These are phyloP conservation scores for Ia io DNA, from an alignment of 2,113 vertebrate genomes.

Conservation along the genomic window DNA sequence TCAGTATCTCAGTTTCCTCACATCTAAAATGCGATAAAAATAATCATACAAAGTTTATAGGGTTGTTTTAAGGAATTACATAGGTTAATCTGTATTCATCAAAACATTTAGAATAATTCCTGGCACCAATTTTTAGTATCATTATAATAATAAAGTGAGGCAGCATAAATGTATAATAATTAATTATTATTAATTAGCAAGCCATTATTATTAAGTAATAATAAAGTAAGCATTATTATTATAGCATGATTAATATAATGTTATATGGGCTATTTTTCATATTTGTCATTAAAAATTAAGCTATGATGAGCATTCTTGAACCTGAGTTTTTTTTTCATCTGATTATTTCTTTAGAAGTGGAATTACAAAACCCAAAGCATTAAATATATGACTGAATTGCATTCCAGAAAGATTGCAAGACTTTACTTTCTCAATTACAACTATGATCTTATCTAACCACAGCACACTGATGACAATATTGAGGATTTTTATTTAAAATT, in stretches of 20 bases:
- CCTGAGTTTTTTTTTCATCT: neutral
- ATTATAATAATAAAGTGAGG: neutral
- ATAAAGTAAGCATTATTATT: neutral
- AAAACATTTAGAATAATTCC: neutral
- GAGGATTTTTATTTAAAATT: constrained; percentile 11
- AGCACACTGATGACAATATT: neutral
- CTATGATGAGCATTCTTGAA: neutral
- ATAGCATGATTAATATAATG: neutral
- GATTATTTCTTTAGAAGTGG: neutral
- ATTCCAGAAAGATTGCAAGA: neutral
- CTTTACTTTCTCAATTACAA: neutral
- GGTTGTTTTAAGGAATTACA: neutral
- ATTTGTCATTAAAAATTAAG: constrained; percentile 31
- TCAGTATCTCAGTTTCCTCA: neutral
- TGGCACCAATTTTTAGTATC: neutral
- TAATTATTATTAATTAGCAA: neutral
- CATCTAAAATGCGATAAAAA: neutral
- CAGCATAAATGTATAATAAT: neutral
- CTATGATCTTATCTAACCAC: neutral
- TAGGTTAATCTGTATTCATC: neutral
- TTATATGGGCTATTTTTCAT: neutral
- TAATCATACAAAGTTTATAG: neutral
- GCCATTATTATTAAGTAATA: neutral
- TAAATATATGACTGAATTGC: neutral
- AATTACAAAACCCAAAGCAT: neutral